phyloP scores from a whole-genome alignment of 2,888 invertebrate species.

The Tipula confusa region DNA sequence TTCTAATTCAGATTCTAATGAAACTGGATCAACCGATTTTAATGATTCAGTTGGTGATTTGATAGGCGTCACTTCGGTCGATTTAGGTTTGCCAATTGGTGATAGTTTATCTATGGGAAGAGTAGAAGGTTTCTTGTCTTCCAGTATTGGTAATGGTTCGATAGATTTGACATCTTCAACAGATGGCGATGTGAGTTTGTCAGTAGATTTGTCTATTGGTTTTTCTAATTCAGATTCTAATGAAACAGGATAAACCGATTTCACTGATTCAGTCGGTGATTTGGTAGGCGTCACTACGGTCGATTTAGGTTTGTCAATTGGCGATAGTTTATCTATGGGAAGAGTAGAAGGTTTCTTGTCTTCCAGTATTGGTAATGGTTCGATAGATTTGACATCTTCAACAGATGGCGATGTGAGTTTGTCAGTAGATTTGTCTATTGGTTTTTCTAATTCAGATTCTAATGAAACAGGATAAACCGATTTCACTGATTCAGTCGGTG shows the following conservation, averaged over 20 bases:
- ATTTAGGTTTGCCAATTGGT: constrained; percentile 35
- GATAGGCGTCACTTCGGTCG: background rate
- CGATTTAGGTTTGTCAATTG: background rate
- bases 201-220: background rate
- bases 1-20: background rate
- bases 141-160: background rate
- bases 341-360: background rate
- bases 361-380: background rate
- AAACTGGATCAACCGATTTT: background rate
- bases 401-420: background rate
- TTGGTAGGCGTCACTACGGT: background rate
- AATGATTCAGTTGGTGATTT: background rate
- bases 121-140: constrained; percentile 8
- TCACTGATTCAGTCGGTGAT: background rate
- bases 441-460: background rate
- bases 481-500: background rate
- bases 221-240: background rate
- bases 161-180: background rate
- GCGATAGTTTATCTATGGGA: background rate
- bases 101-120: background rate
- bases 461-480: background rate
- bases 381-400: background rate
- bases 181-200: background rate
- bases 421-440: background rate
- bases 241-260: background rate